These are phyloP conservation scores for Myocastor coypus DNA, from an alignment of 2,113 vertebrate genomes.

Conservation along the genomic window DNA sequence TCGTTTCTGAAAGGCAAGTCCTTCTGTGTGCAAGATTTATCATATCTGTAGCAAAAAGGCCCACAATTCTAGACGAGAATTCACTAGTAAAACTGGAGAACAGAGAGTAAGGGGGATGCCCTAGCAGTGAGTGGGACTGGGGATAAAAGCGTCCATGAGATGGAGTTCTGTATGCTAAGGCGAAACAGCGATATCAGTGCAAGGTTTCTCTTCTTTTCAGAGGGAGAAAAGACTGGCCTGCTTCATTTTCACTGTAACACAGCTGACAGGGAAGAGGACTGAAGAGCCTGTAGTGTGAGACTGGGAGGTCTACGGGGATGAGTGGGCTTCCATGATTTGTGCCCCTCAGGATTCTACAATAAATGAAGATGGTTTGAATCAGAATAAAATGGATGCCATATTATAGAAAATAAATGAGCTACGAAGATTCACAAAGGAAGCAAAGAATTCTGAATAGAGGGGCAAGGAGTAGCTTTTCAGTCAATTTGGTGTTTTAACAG, in stretches of 20 bases:
- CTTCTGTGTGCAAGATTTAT: not conserved
- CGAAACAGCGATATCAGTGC: not conserved
- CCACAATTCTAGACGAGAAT: not conserved
- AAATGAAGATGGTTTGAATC: not conserved
- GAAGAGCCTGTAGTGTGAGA: not conserved
- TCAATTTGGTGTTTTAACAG: conserved; percentile 21
- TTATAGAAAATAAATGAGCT: not conserved
- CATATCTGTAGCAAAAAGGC: not conserved
- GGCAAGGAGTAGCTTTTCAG: not conserved
- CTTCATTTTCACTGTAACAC: not conserved
- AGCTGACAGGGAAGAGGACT: not conserved
- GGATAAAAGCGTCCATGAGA: not conserved
- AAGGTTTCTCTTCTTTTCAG: not conserved
- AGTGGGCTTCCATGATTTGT: not conserved
- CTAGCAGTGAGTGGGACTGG: not conserved
- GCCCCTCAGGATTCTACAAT: not conserved
- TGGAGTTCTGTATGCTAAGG: not conserved
- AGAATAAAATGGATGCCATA: not conserved
- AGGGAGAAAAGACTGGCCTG: not conserved
- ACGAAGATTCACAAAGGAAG: not conserved
- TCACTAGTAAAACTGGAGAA: not conserved
- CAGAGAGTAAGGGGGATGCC: not conserved
- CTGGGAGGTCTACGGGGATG: not conserved
- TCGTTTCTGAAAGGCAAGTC: not conserved
- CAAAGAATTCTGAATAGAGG: conserved; percentile 16